These are phyloP conservation scores for Apteryx mantelli DNA, from an alignment of 2,113 vertebrate genomes.

Conservation along the genomic window DNA sequence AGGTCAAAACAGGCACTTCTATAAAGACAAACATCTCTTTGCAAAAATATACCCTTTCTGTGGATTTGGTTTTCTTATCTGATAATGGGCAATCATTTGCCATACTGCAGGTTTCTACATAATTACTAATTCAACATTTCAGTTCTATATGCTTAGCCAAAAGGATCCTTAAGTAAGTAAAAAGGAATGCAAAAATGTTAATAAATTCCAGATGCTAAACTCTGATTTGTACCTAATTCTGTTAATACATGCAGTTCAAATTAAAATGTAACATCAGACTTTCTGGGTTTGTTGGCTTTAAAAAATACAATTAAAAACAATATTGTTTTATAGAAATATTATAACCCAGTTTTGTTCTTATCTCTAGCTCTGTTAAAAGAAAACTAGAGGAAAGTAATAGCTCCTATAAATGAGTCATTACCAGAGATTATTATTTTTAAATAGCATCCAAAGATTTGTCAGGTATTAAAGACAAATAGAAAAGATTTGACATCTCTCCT, in stretches of 20 bases:
- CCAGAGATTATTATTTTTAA: not conserved
- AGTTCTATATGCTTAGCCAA: not conserved
- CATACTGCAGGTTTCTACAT: conserved; percentile 7
- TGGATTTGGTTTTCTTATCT: conserved; percentile 37
- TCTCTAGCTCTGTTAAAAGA: conserved; percentile 10
- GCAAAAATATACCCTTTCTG: not conserved
- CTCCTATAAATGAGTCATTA: not conserved
- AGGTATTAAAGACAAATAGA: not conserved
- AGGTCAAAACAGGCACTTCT: conserved; percentile 21
- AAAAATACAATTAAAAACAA: not conserved
- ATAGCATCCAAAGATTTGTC: not conserved
- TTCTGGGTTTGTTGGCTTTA: not conserved
- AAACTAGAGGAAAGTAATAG: conserved; percentile 10
- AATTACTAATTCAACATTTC: conserved; percentile 39
- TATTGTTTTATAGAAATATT: not conserved
- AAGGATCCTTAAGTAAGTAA: conserved; percentile 45
- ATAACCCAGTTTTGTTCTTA: not conserved
- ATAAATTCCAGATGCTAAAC: conserved; percentile 48
- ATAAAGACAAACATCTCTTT: not conserved
- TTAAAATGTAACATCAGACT: conserved; percentile 1
- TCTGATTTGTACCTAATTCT: conserved; percentile 50
- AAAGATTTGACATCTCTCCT: not conserved
- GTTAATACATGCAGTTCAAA: conserved; percentile 30
- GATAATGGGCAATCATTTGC: conserved; percentile 13
- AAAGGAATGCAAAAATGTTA: conserved; percentile 58